A percentile compares a stretch with the other conserved stretches of the same genome.
phyloP scores from a whole-genome alignment of 2,113 vertebrate genomes.

The Opisthocomus hoazin region DNA sequence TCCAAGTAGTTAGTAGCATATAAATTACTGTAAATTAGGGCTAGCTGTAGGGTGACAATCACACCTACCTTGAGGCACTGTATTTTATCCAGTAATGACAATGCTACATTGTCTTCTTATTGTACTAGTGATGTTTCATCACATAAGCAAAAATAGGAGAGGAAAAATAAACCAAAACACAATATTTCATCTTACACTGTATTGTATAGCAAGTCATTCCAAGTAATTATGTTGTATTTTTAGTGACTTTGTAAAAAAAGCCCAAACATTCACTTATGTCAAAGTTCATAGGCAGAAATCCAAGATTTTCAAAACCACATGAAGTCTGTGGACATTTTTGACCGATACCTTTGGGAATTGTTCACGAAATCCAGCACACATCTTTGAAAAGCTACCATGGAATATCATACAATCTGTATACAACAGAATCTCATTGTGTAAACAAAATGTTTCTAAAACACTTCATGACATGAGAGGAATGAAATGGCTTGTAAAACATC shows the following conservation, averaged over 20 bases:
- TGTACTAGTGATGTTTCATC: not conserved
- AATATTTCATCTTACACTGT: not conserved
- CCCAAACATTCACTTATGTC: not conserved
- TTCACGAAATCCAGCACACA: not conserved
- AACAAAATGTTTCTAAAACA: not conserved
- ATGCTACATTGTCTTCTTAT: not conserved
- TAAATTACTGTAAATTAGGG: not conserved
- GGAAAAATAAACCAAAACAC: not conserved
- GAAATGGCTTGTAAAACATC: not conserved
- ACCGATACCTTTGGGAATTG: not conserved
- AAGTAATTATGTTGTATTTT: not conserved
- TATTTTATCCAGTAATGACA: not conserved
- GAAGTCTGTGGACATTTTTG: not conserved
- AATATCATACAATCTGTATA: not conserved
- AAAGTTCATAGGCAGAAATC: not conserved
- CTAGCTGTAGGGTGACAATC: not conserved
- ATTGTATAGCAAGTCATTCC: not conserved
- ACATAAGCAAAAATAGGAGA: not conserved
- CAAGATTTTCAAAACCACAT: not conserved
- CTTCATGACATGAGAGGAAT: not conserved
- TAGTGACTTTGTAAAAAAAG: not conserved
- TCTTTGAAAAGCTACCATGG: not conserved
- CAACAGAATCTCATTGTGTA: not conserved
- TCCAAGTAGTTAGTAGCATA: not conserved
- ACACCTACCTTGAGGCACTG: not conserved